phyloP scores from a whole-genome alignment of 1,140 invertebrate genomes.

The Cyclargus thomasi region DNA sequence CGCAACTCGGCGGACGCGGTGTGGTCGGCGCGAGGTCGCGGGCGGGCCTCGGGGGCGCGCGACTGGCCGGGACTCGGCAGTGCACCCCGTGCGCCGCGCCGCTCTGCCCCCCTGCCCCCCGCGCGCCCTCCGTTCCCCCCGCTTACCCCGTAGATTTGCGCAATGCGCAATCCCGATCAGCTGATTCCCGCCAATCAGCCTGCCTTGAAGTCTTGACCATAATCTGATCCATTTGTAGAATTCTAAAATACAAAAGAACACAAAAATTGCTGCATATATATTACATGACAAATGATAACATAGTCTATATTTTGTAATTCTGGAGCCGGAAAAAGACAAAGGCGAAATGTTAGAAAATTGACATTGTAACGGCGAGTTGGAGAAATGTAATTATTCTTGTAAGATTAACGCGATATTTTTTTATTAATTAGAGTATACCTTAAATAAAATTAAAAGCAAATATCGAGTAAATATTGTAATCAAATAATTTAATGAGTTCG shows the following conservation, averaged over 20 bases:
- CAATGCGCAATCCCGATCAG: constrained; percentile 71
- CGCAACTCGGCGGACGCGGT: constrained; percentile 28
- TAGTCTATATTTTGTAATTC: no score
- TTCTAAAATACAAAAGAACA: background rate
- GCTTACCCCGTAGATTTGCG: constrained; percentile 58
- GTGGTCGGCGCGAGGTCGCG: constrained; percentile 30
- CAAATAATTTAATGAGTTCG: no score
- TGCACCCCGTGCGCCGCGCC: constrained; percentile 34
- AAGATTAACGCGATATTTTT: no score
- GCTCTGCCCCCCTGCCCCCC: background rate
- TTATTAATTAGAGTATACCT: no score
- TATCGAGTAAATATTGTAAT: no score
- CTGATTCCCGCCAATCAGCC: constrained; percentile 63
- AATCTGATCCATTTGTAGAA: constrained; percentile 12
- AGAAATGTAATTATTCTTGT: no score
- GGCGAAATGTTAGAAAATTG: no score
- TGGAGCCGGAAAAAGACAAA: no score
- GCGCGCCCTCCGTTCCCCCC: constrained; percentile 27
- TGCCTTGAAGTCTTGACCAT: constrained; percentile 14
- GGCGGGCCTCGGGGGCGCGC: constrained; percentile 48
- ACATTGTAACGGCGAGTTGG: no score
- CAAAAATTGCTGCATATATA: no score
- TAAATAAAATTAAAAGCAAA: no score
- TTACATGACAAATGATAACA: no score
- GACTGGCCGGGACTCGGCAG: constrained; percentile 49